Evolutionary conservation across 2,888 invertebrate genomes (phyloP), one percentile per base, ranked within the genome.

Genomic region (Torymus auratus): DNA sequence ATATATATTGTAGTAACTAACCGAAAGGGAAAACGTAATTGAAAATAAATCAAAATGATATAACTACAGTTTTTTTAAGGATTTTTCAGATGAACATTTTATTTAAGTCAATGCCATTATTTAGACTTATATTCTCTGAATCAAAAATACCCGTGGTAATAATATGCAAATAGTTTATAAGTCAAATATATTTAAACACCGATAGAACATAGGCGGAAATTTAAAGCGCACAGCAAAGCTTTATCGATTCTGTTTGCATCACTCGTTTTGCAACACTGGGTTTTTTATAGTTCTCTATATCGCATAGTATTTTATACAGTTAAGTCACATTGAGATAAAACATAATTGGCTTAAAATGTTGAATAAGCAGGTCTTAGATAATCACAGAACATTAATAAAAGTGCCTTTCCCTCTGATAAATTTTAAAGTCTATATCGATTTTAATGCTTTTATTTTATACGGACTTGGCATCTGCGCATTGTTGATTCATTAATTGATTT

Each of bases 191-290:
- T 53, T 53, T 53, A 20, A 68, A 23, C 7, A 14, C 17, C 23
- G 41, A 41, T 41, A 41, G n/a, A 14, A 41, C 5, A 64, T 11
- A 64, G 41, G 11, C n/a, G 11, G 15, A 23, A 0, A 14, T 53
- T 15, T 28, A 70, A 70, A 41, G 13, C 52, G 56, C 15, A 53
- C 53, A 41, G 28, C 53, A 52, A 62, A 53, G 12, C 14, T 53
- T 71, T 61, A 71, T 72, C 72, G 53, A 41, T 53, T 52, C 13
- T 10, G n/a, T 53, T 52, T 72, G 53, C 72, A 56, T 65, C 65
- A 74, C 17, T 55, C n/a, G 15, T 65, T 74, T 74, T 56, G 56
- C 58, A 65, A 65, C n/a, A n/a, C 15, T 50, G 7, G 12, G 20
- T 50, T 65, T 65, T 62, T 56, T 65, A 53, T 41, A n/a, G 23